These are phyloP conservation scores for Cheilosia vulpina DNA, from an alignment of 2,888 invertebrate genomes.

Conservation along the genomic window DNA sequence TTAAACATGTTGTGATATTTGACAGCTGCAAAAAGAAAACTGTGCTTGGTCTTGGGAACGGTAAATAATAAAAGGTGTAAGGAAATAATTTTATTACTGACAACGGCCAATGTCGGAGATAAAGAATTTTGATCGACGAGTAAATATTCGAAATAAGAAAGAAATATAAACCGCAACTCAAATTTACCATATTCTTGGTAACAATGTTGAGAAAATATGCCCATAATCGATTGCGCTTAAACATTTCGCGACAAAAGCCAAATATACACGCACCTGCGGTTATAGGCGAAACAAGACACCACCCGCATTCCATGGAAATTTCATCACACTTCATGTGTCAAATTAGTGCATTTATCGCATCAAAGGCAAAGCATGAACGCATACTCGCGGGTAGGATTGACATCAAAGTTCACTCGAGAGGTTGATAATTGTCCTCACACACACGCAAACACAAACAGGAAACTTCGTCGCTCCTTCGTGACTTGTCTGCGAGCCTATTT, in stretches of 20 bases:
- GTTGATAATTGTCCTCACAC: conserved; percentile 58
- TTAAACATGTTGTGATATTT: no score
- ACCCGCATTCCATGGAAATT: conserved; percentile 29
- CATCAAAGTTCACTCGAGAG: conserved; percentile 73
- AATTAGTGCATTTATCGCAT: conserved; percentile 50
- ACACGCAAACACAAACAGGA: neutral
- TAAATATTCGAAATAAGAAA: no score
- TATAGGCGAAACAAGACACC: neutral
- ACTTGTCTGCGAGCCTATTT: conserved; percentile 56
- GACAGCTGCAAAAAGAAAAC: no score
- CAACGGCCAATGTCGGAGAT: no score
- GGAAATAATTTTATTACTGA: no score
- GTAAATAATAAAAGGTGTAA: no score
- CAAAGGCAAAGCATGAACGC: conserved; percentile 28
- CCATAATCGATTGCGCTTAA: neutral
- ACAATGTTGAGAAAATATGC: neutral
- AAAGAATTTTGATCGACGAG: no score
- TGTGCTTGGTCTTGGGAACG: no score
- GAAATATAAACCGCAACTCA: no score
- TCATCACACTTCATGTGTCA: conserved; percentile 69
- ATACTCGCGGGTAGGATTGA: conserved; percentile 45
- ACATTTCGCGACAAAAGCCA: neutral
- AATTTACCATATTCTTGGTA: no score
- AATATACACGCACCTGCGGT: neutral
- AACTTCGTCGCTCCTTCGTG: conserved; percentile 64